Conservation (phyloP, 2,888 invertebrate species). For the Dugesia japonica region DNA sequence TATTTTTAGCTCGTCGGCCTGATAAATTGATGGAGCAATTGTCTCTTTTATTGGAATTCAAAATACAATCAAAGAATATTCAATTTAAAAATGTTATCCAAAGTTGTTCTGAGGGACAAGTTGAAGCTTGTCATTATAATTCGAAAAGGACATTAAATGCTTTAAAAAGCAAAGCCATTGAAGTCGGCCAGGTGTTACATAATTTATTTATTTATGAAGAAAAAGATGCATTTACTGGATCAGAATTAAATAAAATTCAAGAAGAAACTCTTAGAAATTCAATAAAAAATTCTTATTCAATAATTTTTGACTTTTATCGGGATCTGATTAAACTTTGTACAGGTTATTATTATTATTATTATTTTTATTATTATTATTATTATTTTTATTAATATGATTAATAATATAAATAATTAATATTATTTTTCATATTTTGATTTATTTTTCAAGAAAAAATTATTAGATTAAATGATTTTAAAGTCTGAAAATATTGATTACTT, state of each 20-base stretch:
- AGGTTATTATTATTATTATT: not conserved
- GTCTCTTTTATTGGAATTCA: not conserved
- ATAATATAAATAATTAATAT: too few relatives aligned
- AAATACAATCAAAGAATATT: not conserved
- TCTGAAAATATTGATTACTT: too few relatives aligned
- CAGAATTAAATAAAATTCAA: not conserved
- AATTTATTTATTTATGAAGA: not conserved
- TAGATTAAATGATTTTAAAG: too few relatives aligned
- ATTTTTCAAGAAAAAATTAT: too few relatives aligned
- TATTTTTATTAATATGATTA: too few relatives aligned
- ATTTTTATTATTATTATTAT: not conserved
- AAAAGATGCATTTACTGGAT: not conserved
- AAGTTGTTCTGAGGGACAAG: not conserved
- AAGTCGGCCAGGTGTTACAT: not conserved
- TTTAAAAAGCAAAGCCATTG: not conserved
- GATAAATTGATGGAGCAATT: not conserved
- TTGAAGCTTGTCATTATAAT: conserved; percentile 15
- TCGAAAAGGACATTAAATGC: not conserved
- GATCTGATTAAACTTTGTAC: not conserved
- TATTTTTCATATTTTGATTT: too few relatives aligned
- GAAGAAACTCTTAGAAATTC: conserved; percentile 7
- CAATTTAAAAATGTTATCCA: conserved; percentile 6
- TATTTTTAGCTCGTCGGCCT: not conserved
- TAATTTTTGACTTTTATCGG: not conserved
- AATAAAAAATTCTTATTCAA: not conserved